phyloP scores from a whole-genome alignment of 2,888 invertebrate species.

The Acanthacorydalis orientalis region DNA sequence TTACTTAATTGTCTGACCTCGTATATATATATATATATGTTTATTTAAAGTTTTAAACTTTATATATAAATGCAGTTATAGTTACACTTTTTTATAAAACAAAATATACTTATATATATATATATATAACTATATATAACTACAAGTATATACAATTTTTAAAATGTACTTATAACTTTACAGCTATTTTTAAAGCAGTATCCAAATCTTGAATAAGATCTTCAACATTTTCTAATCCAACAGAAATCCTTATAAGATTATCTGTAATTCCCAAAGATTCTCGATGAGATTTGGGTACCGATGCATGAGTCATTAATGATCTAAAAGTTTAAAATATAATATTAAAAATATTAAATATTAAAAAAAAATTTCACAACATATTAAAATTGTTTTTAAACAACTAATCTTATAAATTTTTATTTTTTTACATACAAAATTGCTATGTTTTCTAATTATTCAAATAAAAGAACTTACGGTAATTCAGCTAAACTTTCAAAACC shows the following conservation, averaged over 20 bases:
- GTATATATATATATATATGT: too few species aligned
- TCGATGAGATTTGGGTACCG: conserved; percentile 62
- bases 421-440: too few species aligned
- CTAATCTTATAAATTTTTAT: too few species aligned
- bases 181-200: conserved; percentile 47
- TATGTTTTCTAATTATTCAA: background rate
- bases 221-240: conserved; percentile 74
- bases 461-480: conserved; percentile 56
- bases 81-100: too few species aligned
- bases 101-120: too few species aligned
- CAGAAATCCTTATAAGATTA: conserved; percentile 69
- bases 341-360: background rate
- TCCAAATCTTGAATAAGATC: conserved; percentile 76
- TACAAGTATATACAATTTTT: background rate
- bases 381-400: too few species aligned
- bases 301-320: conserved; percentile 88
- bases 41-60: too few species aligned
- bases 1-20: too few species aligned
- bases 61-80: too few species aligned
- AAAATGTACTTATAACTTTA: background rate
- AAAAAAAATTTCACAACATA: too few species aligned
- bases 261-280: conserved; percentile 63
- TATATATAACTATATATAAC: too few species aligned
- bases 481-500: conserved; percentile 91
- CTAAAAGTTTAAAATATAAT: conserved; percentile 28